A percentile compares a stretch with the other conserved stretches of the same genome.
Evolutionary conservation across 2,888 invertebrate species (phyloP).

Genomic region (Eulithis testata): DNA sequence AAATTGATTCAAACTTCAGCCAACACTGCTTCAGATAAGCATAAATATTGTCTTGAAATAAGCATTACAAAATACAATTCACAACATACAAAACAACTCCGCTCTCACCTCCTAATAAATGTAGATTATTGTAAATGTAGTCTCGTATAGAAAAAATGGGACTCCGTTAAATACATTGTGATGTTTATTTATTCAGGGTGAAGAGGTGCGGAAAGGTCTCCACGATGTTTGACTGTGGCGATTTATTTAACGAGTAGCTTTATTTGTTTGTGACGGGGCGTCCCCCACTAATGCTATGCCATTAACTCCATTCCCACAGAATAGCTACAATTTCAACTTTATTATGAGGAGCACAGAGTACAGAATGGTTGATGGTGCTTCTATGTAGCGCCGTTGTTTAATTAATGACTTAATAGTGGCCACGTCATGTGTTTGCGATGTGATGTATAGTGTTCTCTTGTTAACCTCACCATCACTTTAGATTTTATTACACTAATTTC

Average conservation of each 20-base stretch:
- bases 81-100: constrained; percentile 2
- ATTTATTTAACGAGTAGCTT: constrained; percentile 77
- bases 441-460: constrained; percentile 55
- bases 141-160: constrained; percentile 39
- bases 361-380: constrained; percentile 44
- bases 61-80: background rate
- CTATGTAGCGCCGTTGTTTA: constrained; percentile 58
- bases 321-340: constrained; percentile 64
- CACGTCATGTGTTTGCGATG: constrained; percentile 58
- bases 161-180: constrained; percentile 60
- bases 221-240: constrained; percentile 70
- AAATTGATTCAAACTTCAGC: no score
- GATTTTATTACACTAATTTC: no score
- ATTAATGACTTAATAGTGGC: constrained; percentile 73
- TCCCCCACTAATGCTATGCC: constrained; percentile 67
- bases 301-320: constrained; percentile 63
- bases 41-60: background rate
- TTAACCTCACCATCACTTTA: constrained; percentile 25
- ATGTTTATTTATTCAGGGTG: constrained; percentile 67
- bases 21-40: no score
- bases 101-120: constrained; percentile 8
- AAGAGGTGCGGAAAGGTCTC: constrained; percentile 70
- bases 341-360: constrained; percentile 52
- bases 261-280: constrained; percentile 70
- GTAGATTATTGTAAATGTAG: constrained; percentile 23